Percentiles rank a stretch among this genome's conserved stretches.
phyloP scores from a whole-genome alignment of 2,113 vertebrate species.

The Anoura caudifer region DNA sequence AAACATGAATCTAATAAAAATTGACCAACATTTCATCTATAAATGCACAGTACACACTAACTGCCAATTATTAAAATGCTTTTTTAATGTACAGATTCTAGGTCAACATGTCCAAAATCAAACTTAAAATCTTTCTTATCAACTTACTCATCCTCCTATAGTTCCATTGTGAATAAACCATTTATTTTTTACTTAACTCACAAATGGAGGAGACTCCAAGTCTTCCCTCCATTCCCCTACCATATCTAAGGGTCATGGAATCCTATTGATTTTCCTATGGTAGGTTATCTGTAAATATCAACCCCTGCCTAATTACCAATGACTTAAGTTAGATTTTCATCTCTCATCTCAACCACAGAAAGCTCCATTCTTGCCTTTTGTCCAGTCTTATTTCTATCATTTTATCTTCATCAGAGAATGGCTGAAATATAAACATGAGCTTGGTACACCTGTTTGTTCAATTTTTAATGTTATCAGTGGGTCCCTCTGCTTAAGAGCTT shows the following conservation, averaged over 20 bases:
- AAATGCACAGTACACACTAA: background rate
- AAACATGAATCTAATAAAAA: background rate
- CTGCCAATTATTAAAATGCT: background rate
- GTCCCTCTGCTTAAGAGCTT: background rate
- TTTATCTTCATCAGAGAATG: background rate
- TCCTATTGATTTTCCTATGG: background rate
- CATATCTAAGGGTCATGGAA: background rate
- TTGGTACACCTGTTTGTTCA: rapidly evolving
- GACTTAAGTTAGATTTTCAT: background rate
- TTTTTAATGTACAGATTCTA: background rate
- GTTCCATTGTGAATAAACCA: background rate
- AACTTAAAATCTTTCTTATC: background rate
- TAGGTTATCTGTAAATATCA: background rate
- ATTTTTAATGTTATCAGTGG: background rate
- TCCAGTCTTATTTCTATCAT: background rate
- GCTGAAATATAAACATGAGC: background rate
- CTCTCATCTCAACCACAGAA: background rate
- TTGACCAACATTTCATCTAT: background rate
- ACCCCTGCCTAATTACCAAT: background rate
- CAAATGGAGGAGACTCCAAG: background rate
- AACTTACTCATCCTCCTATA: background rate
- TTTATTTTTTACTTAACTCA: background rate
- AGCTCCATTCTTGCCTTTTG: background rate
- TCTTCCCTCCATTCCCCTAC: background rate
- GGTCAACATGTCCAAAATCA: background rate